These are phyloP conservation scores for Phyllopteryx taeniolatus DNA, from an alignment of 2,113 vertebrate genomes.

Conservation along the genomic window DNA sequence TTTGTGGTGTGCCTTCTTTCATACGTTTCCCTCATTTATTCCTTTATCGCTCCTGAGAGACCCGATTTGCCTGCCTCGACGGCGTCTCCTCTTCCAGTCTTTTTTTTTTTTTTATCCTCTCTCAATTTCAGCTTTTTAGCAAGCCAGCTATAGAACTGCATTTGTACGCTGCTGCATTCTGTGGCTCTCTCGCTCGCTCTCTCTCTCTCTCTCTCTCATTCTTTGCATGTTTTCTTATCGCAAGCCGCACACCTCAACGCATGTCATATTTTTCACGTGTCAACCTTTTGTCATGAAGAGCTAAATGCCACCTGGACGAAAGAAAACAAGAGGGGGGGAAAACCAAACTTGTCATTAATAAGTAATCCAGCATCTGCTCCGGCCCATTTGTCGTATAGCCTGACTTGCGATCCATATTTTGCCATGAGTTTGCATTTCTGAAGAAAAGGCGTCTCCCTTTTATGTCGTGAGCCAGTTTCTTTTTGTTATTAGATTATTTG, in stretches of 20 bases:
- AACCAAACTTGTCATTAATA: background rate
- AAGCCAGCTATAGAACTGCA: slow-evolving; percentile 12
- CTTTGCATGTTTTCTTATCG: slow-evolving; percentile 14
- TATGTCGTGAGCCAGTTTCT: background rate
- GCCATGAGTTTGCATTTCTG: background rate
- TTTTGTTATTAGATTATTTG: slow-evolving; percentile 18
- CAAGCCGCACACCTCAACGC: background rate
- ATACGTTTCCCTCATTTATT: slow-evolving; percentile 25
- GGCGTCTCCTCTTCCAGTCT: slow-evolving; percentile 17
- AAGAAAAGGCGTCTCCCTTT: background rate
- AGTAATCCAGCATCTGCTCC: background rate
- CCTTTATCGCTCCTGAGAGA: slow-evolving; percentile 39
- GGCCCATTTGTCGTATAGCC: background rate
- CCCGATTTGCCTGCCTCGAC: slow-evolving; percentile 12
- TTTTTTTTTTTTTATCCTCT: slow-evolving; percentile 1
- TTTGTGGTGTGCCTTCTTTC: slow-evolving; percentile 22
- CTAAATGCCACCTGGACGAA: background rate
- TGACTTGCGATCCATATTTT: background rate
- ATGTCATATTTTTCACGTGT: background rate
- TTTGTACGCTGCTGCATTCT: background rate
- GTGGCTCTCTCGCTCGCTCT: slow-evolving; percentile 17
- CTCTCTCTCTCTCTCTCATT: background rate
- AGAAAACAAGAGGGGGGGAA: background rate
- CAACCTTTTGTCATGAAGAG: background rate
- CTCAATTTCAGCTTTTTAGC: slow-evolving; percentile 20